phyloP scores from a whole-genome alignment of 1,140 invertebrate genomes.

The Musca domestica region DNA sequence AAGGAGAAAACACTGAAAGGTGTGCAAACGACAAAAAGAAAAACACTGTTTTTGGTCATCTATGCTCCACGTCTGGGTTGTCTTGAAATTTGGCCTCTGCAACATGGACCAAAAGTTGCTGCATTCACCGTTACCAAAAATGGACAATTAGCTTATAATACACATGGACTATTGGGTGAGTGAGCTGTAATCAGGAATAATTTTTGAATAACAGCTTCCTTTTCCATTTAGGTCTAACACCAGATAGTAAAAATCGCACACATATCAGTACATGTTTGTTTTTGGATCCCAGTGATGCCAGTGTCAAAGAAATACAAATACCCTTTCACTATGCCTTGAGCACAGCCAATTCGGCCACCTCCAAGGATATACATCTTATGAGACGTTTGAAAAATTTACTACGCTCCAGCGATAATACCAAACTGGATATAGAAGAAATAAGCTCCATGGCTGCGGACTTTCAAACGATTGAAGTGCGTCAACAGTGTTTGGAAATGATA shows the following conservation, averaged over 20 bases:
- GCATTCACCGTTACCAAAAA: slow-evolving; percentile 85
- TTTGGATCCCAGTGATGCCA: slow-evolving; percentile 74
- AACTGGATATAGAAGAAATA: slow-evolving; percentile 58
- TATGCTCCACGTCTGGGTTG: slow-evolving; percentile 81
- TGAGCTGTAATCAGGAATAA: slow-evolving; percentile 55
- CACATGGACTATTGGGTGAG: slow-evolving; percentile 74
- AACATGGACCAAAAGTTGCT: slow-evolving; percentile 82
- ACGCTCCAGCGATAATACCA: slow-evolving; percentile 59
- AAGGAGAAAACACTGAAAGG: slow-evolving; percentile 50
- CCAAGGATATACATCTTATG: slow-evolving; percentile 82
- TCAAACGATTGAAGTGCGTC: slow-evolving; percentile 70
- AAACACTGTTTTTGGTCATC: slow-evolving; percentile 78
- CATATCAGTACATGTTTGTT: slow-evolving; percentile 73
- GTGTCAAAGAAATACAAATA: slow-evolving; percentile 76
- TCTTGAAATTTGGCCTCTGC: slow-evolving; percentile 83
- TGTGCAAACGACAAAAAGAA: slow-evolving; percentile 50
- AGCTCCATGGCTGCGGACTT: slow-evolving; percentile 63
- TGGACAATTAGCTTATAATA: slow-evolving; percentile 74
- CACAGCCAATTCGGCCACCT: slow-evolving; percentile 80
- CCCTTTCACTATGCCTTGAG: slow-evolving; percentile 89
- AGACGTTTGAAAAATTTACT: slow-evolving; percentile 73
- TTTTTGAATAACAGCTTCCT: background rate
- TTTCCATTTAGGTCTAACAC: slow-evolving; percentile 25
- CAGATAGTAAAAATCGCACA: slow-evolving; percentile 57
- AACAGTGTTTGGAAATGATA: slow-evolving; percentile 71